phyloP scores from a whole-genome alignment of 2,797 vertebrate species.

The Karalla daura region DNA sequence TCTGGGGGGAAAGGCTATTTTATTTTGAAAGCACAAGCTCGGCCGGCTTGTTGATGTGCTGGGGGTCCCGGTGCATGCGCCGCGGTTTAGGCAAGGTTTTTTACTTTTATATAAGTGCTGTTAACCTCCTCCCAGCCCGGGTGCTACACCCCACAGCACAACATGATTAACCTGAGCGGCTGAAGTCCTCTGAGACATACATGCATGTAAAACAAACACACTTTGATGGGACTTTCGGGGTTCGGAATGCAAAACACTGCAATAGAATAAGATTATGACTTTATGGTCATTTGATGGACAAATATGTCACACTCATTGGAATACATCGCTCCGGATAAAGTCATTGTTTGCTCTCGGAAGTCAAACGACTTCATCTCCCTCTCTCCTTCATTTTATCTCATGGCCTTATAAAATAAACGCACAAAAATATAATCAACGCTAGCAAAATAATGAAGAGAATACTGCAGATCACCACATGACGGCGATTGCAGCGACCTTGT shows the following conservation, averaged over 20 bases:
- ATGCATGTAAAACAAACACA: neutral
- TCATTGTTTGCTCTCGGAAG: neutral
- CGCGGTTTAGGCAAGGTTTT: neutral
- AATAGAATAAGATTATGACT: neutral
- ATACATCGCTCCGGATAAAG: neutral
- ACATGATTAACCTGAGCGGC: neutral
- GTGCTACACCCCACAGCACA: neutral
- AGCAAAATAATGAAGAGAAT: neutral
- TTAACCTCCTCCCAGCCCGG: no score
- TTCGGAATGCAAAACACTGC: neutral
- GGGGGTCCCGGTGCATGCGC: neutral
- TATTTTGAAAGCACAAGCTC: slow-evolving; percentile 1
- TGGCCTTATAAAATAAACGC: neutral
- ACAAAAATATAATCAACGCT: neutral
- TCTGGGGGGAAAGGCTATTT: neutral
- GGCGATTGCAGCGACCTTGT: neutral
- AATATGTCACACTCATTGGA: no score
- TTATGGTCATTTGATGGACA: neutral
- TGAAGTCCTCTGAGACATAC: no score
- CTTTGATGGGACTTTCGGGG: neutral
- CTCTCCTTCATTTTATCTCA: neutral
- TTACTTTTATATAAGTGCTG: no score
- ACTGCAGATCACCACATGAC: neutral
- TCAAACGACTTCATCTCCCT: no score
- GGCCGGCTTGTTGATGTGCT: neutral